Percentiles rank a stretch among this genome's conserved stretches.
phyloP scores from a whole-genome alignment of 2,797 vertebrate genomes.

The Lagodon rhomboides region DNA sequence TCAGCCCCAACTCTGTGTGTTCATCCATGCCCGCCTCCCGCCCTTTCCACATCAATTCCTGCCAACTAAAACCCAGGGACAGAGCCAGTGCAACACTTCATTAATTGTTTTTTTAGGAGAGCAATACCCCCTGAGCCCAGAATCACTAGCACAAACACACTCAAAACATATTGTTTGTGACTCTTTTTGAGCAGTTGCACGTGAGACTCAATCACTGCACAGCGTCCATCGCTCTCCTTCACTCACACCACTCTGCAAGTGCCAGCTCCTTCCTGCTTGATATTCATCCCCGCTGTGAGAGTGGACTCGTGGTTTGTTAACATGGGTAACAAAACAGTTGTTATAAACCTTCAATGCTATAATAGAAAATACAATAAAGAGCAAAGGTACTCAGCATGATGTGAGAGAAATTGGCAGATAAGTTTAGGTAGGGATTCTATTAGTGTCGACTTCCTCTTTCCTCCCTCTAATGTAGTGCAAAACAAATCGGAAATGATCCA shows the following conservation, averaged over 20 bases:
- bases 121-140: constrained; percentile 11
- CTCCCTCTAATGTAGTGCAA: constrained; percentile 16
- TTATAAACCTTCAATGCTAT: constrained; percentile 16
- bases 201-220: constrained; percentile 2
- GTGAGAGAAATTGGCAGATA: constrained; percentile 32
- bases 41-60: constrained; percentile 12
- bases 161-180: constrained; percentile 4
- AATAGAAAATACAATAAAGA: constrained; percentile 18
- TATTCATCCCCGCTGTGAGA: constrained; percentile 53
- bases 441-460: constrained; percentile 2
- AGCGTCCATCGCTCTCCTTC: background rate
- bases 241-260: constrained; percentile 14
- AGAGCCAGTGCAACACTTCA: constrained; percentile 39
- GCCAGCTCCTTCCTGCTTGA: constrained; percentile 39
- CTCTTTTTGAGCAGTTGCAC: constrained; percentile 11
- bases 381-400: constrained; percentile 10
- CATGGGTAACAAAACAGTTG: constrained; percentile 26
- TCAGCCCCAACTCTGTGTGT: constrained; percentile 4
- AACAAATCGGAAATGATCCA: constrained; percentile 36
- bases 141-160: constrained; percentile 19
- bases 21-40: background rate
- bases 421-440: constrained; percentile 17
- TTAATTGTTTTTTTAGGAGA: constrained; percentile 44
- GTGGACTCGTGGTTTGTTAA: constrained; percentile 39
- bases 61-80: constrained; percentile 35